These are phyloP conservation scores for Pseudomyrmex sp. DNA, from an alignment of 1,140 invertebrate genomes.

Conservation along the genomic window DNA sequence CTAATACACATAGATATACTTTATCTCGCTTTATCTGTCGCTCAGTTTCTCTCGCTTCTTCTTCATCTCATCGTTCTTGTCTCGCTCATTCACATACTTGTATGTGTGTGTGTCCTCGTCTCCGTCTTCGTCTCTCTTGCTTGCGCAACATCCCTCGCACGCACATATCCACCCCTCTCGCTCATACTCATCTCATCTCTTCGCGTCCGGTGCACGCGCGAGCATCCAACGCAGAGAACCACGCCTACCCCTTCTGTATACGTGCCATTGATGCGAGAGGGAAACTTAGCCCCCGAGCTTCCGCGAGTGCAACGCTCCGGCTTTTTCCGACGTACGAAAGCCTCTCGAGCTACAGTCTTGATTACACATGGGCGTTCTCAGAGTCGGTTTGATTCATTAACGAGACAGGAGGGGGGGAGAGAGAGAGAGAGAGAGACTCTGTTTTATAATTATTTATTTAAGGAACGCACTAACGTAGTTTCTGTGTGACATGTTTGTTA, in stretches of 20 bases:
- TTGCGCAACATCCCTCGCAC: constrained; percentile 31
- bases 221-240: constrained; percentile 74
- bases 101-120: background rate
- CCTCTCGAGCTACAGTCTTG: constrained; percentile 22
- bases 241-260: constrained; percentile 77
- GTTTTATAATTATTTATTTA: no score
- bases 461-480: no score
- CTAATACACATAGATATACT: no score
- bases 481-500: no score
- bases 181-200: constrained; percentile 31
- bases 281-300: constrained; percentile 56
- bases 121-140: constrained; percentile 24
- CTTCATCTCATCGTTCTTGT: constrained; percentile 45
- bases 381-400: background rate
- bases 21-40: constrained; percentile 17
- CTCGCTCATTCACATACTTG: background rate
- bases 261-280: constrained; percentile 65
- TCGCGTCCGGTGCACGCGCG: constrained; percentile 71
- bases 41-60: constrained; percentile 51
- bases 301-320: constrained; percentile 35
- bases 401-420: no score
- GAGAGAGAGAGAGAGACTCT: no score
- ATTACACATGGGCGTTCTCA: constrained; percentile 21
- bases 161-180: constrained; percentile 48
- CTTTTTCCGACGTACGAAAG: constrained; percentile 46